Base-by-base conservation (phyloP, 2,113 vertebrate species). In the Rhineura floridana region DNA sequence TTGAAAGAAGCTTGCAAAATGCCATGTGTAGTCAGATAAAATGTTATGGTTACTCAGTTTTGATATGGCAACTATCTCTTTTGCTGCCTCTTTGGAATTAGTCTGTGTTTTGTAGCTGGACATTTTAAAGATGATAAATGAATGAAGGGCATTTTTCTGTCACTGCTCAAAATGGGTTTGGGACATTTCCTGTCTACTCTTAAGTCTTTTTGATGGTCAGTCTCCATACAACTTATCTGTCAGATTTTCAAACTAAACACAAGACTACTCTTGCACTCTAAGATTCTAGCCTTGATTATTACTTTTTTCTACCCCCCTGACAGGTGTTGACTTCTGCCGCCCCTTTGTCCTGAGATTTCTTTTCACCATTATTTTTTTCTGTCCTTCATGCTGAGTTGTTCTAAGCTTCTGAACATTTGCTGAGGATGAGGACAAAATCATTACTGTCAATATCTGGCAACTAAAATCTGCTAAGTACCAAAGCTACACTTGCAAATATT, bases 61-160 rank as follows among this genome's bases (percentile, higher is more conserved):
- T 87, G 83, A 81, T 91, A 85, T 42, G 70, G 84, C 75, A 83
- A 33, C n/a, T 90, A 85, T 91, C 88, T 75, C 36, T 91, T 90
- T 86, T 88, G 36, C 46, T 89, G 65, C 44, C 91, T 48, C 46
- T 83, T 87, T 88, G 89, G 90, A 93, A 93, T 10, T 59, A 70
- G 0, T 39, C 91, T 13, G 67, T 81, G 33, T 69, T 90, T 90
- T 83, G 88, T 50, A 75, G 81, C 69, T 91, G 81, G 87, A 83
- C 55, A 87, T 75, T 84, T 87, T 91, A 73, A 87, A 91, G 81
- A 87, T 89, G 80, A 89, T 83, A 75, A 89, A 91, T 83, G 62
- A 91, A 88, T 81, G 48, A 87, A 81, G 75, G 69, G 82, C 81
- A 89, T 52, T 87, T 93, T 92, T 88, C 3, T 88, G 76, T 69